Evolutionary conservation across 1,140 invertebrate genomes (phyloP).

Genomic region (Rhizoglyphus robini): DNA sequence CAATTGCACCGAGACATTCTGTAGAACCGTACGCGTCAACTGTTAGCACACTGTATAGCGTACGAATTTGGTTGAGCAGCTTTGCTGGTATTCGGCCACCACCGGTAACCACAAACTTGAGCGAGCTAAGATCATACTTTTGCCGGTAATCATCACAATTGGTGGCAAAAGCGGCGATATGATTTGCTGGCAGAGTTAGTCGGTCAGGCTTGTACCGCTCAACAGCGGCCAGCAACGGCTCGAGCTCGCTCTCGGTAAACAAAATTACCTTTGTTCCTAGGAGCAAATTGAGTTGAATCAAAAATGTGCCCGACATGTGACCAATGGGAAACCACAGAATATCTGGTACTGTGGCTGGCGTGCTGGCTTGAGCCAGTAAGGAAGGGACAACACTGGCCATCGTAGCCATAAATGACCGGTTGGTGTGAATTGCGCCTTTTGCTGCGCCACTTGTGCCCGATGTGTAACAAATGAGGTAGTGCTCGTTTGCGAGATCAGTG

Average conservation of each 20-base stretch:
- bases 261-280: too few species aligned
- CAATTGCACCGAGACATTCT: background rate
- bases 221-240: background rate
- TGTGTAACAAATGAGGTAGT: background rate
- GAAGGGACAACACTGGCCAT: too few species aligned
- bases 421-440: too few species aligned
- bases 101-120: background rate
- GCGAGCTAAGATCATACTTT: constrained; percentile 4
- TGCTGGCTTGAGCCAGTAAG: background rate
- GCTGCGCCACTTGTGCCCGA: background rate
- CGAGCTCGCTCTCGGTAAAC: too few species aligned
- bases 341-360: background rate
- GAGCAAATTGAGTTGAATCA: too few species aligned
- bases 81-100: background rate
- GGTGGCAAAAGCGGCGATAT: background rate
- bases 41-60: background rate
- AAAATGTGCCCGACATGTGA: background rate
- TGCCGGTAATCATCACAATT: background rate
- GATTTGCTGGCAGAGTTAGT: background rate
- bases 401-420: too few species aligned
- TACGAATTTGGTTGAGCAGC: background rate
- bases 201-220: background rate
- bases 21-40: constrained; percentile 5
- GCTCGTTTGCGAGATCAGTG: background rate
- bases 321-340: background rate